Evolutionary conservation across 2,888 invertebrate species (phyloP), one percentile per base, ranked within the genome.

Genomic region (Spodoptera picta): DNA sequence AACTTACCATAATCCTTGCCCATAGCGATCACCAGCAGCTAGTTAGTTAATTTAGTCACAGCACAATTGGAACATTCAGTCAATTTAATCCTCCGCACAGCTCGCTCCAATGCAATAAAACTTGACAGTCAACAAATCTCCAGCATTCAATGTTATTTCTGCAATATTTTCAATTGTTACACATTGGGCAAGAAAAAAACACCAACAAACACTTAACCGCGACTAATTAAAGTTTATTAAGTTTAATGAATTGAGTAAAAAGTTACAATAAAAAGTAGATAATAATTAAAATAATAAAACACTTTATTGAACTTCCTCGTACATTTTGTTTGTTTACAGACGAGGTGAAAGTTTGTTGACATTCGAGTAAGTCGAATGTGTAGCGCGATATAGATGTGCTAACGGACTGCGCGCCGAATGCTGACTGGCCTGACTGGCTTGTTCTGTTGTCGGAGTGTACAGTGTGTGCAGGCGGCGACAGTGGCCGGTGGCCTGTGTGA

Each of bases 1-100:
- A 6, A 85, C 89, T 84, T 77, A 92, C 92, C 92, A 69, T 89
- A 91, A 77, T 90, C 89, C 82, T 92, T 91, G 60, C 87, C 89
- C 92, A 92, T 92, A 14, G 57, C 65, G 45, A 48, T 65, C 45
- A 71, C 41, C 50, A 60, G 23, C 57, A 58, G 47, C 27, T 61
- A 54, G 31, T 60, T 53, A 66, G 44, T 62, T 69, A 52, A 62
- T 63, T 73, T 69, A 77, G 57, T 73, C 68, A 63, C 62, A 68
- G 61, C 79, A 73, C 77, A 62, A 59, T 73, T 69, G 60, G 55
- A 60, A 57, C 62, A 69, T 73, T 68, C 62, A 65, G 62, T 54
- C 55, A 73, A 73, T 78, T 63, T 51, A 69, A 70, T 60, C 44
- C 44, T 61, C 52, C 54, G 58, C 59, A 52, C 75, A 55, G 46